Evolutionary conservation across 2,888 invertebrate genomes (phyloP).

Genomic region (Nemurella pictetii): DNA sequence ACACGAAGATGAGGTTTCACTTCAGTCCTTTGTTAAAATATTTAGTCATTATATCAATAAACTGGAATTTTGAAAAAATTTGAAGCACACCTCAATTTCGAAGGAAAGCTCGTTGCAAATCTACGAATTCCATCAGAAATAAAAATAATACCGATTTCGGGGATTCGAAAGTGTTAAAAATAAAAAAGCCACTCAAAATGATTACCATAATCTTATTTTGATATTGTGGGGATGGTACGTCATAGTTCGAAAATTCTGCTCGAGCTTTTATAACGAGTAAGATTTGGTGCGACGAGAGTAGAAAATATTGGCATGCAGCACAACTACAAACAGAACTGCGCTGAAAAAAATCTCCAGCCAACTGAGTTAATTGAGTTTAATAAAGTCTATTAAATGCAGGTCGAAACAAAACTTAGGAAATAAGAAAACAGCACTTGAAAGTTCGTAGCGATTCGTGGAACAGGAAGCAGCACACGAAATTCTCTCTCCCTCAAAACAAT

Average conservation of each 20-base stretch:
- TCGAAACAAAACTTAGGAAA: background rate
- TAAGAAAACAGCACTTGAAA: background rate
- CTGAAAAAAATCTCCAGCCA: background rate
- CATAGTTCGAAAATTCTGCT: background rate
- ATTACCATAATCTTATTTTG: background rate
- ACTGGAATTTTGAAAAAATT: background rate
- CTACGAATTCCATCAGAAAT: background rate
- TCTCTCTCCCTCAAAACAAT: background rate
- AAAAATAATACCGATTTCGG: background rate
- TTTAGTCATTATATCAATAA: background rate
- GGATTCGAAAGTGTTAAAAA: background rate
- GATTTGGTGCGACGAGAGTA: background rate
- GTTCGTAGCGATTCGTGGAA: background rate
- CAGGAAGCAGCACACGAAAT: no score
- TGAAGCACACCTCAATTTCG: no score
- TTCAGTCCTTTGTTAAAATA: background rate
- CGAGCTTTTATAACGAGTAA: background rate
- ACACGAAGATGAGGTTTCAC: background rate
- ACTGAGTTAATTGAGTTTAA: background rate
- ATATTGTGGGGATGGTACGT: background rate
- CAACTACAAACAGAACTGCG: background rate
- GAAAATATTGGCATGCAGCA: background rate
- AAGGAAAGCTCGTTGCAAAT: no score
- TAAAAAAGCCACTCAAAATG: background rate
- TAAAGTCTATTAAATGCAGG: background rate